Percentiles rank a stretch among this genome's conserved stretches.
phyloP scores from a whole-genome alignment of 2,888 invertebrate species.

The Axea sp. region DNA sequence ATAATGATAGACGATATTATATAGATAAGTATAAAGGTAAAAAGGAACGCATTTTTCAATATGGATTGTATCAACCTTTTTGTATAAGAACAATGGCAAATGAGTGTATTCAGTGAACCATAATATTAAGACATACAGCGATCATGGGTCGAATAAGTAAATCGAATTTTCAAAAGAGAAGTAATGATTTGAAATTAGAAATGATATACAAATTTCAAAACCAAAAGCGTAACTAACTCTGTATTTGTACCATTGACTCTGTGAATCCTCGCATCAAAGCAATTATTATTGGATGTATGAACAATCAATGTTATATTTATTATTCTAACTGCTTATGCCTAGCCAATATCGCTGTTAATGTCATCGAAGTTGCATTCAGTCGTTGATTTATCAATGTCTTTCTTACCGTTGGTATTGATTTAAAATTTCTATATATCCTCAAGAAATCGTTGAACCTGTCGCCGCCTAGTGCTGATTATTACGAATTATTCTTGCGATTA shows the following conservation, averaged over 20 bases:
- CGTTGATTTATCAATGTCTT: constrained; percentile 57
- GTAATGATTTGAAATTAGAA: background rate
- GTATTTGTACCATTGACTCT: constrained; percentile 48
- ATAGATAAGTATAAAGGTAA: constrained; percentile 14
- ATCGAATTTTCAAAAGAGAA: constrained; percentile 17
- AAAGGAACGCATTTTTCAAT: constrained; percentile 36
- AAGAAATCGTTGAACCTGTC: constrained; percentile 52
- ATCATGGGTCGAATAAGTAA: constrained; percentile 37
- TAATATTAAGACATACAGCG: constrained; percentile 45
- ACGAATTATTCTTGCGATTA: constrained; percentile 38
- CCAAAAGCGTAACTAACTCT: constrained; percentile 7
- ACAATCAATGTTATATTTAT: constrained; percentile 51
- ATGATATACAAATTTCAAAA: background rate
- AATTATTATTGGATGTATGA: constrained; percentile 36
- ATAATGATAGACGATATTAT: constrained; percentile 47
- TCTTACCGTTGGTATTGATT: constrained; percentile 55
- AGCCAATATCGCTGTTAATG: constrained; percentile 56
- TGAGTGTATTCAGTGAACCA: constrained; percentile 16
- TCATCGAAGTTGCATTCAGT: constrained; percentile 58
- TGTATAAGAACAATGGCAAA: constrained; percentile 24
- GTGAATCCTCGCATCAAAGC: constrained; percentile 49
- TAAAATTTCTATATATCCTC: constrained; percentile 40
- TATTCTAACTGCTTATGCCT: constrained; percentile 58
- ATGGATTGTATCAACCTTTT: constrained; percentile 51
- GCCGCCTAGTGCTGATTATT: no score